Percentiles rank a stretch among this genome's conserved stretches.
These are phyloP conservation scores for Hydropsyche betteni DNA, from an alignment of 2,888 invertebrate species.

Conservation along the genomic window DNA sequence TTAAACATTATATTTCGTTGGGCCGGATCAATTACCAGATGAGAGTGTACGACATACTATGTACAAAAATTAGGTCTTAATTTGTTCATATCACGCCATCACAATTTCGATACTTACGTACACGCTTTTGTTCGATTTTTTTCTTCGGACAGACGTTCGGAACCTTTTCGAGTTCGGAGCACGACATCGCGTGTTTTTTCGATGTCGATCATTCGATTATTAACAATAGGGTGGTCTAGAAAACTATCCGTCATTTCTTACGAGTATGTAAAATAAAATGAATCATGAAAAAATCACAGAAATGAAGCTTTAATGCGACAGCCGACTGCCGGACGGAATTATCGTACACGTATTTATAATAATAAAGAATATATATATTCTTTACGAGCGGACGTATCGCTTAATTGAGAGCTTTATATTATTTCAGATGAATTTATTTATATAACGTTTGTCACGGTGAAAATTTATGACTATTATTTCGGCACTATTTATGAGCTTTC, in stretches of 20 bases:
- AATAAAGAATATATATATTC: too few relatives aligned
- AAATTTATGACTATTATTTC: conserved; percentile 32
- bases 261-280: neutral
- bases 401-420: conserved; percentile 31
- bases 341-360: too few relatives aligned
- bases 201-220: conserved; percentile 23
- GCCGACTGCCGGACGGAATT: too few relatives aligned
- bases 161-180: conserved; percentile 37
- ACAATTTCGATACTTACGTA: conserved; percentile 46
- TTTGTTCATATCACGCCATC: conserved; percentile 45
- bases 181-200: conserved; percentile 22
- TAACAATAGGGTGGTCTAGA: conserved; percentile 16
- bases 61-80: conserved; percentile 35
- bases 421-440: conserved; percentile 24
- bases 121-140: conserved; percentile 27
- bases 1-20: conserved; percentile 27
- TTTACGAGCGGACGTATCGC: conserved; percentile 10
- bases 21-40: conserved; percentile 40
- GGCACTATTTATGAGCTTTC: conserved; percentile 32
- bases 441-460: conserved; percentile 11
- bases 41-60: conserved; percentile 38
- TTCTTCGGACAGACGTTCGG: conserved; percentile 31
- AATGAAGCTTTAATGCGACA: too few relatives aligned
- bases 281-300: too few relatives aligned
- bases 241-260: neutral